phyloP scores from a whole-genome alignment of 35 echinoderm and acorn worm species.

The Stichopus chloronotus region DNA sequence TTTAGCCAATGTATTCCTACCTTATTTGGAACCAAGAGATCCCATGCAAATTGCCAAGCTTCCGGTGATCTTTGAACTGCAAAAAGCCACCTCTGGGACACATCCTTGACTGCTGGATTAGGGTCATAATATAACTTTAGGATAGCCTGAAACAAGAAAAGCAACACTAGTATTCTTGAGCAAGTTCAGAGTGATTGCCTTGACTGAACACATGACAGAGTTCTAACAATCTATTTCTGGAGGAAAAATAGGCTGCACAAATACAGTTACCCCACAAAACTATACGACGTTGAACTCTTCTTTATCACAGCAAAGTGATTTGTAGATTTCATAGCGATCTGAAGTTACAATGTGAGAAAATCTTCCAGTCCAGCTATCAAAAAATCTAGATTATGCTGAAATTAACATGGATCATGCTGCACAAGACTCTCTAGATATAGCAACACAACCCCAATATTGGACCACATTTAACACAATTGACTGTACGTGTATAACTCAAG shows the following conservation, averaged over 20 bases:
- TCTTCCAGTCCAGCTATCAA: too few relatives aligned
- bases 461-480: too few relatives aligned
- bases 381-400: too few relatives aligned
- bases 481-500: too few relatives aligned
- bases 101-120: conserved; percentile 78
- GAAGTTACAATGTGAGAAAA: not conserved
- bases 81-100: conserved; percentile 89
- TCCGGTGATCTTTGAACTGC: conserved; percentile 88
- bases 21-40: conserved; percentile 78
- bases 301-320: not conserved
- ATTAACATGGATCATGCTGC: too few relatives aligned
- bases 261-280: not conserved
- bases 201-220: not conserved
- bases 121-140: conserved; percentile 94
- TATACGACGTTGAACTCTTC: not conserved
- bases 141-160: conserved; percentile 69
- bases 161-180: not conserved
- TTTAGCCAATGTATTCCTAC: conserved; percentile 26
- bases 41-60: conserved; percentile 97
- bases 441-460: too few relatives aligned
- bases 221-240: not conserved
- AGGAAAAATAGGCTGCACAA: not conserved
- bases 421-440: too few relatives aligned
- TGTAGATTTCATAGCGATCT: not conserved
- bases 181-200: not conserved